Percentiles rank a stretch among this genome's conserved stretches.
phyloP scores from a whole-genome alignment of 37 sponge, comb jelly and placozoan species.

The Cladorhizidae sp. region DNA sequence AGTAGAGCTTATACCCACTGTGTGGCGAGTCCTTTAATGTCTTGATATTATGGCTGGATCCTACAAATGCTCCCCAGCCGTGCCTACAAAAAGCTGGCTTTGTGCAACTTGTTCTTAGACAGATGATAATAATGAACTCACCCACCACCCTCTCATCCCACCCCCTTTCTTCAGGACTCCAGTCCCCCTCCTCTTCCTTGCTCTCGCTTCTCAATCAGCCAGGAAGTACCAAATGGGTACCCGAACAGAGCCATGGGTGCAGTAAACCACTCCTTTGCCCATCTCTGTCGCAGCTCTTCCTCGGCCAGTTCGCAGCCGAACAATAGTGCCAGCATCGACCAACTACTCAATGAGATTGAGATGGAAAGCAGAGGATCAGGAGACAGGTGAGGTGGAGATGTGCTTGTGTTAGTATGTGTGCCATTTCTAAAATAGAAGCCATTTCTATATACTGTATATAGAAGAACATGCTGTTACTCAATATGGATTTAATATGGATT shows the following conservation, averaged over 20 bases:
- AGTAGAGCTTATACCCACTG: too few species aligned
- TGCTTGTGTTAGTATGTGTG: background rate
- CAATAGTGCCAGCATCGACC: slow-evolving; percentile 45
- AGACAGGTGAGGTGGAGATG: slow-evolving; percentile 16
- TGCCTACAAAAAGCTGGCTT: too few species aligned
- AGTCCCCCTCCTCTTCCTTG: background rate
- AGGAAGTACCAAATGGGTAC: background rate
- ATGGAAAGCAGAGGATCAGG: slow-evolving; percentile 41
- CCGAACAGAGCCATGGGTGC: background rate
- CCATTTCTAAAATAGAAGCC: too few species aligned
- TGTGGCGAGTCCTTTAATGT: too few species aligned
- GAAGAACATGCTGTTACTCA: too few species aligned
- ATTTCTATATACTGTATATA: too few species aligned
- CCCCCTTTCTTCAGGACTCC: background rate
- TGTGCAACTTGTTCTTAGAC: too few species aligned
- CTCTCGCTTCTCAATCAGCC: slow-evolving; percentile 8
- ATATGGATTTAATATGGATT: too few species aligned
- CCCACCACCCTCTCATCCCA: too few species aligned
- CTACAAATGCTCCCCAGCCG: too few species aligned
- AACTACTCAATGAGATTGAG: slow-evolving; percentile 61
- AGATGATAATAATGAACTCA: too few species aligned
- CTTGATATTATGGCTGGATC: too few species aligned
- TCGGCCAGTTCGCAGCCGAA: background rate
- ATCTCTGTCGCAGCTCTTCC: background rate
- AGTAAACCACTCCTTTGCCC: background rate